Evolutionary conservation across 2,797 vertebrate genomes (phyloP).

Genomic region (Melopsittacus undulatus): DNA sequence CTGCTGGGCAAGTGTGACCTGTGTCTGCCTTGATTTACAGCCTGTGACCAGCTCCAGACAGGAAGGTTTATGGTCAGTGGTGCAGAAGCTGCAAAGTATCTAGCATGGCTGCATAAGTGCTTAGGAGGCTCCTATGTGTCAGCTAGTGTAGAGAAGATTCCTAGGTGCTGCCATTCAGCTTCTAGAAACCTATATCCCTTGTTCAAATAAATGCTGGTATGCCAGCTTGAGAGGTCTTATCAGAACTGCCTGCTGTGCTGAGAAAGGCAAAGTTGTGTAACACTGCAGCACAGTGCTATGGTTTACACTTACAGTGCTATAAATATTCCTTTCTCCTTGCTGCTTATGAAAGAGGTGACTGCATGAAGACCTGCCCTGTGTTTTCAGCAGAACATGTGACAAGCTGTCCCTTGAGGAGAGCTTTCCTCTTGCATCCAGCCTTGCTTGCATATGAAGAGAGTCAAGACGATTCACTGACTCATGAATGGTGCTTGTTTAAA

Average conservation of each 20-base stretch:
- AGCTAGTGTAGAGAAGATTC: not conserved
- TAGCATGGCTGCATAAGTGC: not conserved
- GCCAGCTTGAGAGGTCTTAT: not conserved
- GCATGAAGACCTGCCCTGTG: conserved; percentile 31
- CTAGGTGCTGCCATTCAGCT: not conserved
- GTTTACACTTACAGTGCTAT: conserved; percentile 60
- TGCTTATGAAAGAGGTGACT: conserved; percentile 59
- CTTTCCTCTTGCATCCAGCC: not conserved
- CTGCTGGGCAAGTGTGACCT: not conserved
- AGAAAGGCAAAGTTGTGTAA: conserved; percentile 57
- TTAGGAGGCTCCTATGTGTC: not conserved
- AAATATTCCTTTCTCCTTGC: conserved; percentile 59
- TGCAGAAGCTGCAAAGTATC: not conserved
- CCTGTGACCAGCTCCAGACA: not conserved
- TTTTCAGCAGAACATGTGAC: conserved; percentile 51
- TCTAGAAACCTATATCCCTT: not conserved
- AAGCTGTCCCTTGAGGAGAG: conserved; percentile 14
- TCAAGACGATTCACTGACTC: conserved; percentile 31
- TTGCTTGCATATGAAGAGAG: not conserved
- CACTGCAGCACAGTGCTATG: conserved; percentile 44
- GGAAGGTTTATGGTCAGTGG: rapidly evolving
- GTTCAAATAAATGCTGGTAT: not conserved
- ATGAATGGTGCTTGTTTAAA: conserved; percentile 35
- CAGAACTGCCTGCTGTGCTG: not conserved
- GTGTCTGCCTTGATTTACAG: not conserved